Percentiles rank a stretch among this genome's conserved stretches.
Evolutionary conservation across 2,888 invertebrate species (phyloP).

Genomic region (Falcaria lacertinaria): DNA sequence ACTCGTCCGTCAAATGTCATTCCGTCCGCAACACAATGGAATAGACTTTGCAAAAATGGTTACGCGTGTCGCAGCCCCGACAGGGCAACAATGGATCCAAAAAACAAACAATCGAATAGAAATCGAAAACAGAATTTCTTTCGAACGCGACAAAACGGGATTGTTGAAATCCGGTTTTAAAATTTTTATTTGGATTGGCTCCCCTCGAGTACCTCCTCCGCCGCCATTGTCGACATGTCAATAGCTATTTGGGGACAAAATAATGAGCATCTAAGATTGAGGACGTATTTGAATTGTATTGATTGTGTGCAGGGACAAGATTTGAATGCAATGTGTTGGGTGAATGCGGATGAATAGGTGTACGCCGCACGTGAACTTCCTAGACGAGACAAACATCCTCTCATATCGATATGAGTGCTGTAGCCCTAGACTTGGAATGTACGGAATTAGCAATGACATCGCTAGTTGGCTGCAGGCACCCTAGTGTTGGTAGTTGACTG

Average conservation of each 20-base stretch:
- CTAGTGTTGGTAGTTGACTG: too few relatives aligned
- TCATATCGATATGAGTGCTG: not conserved
- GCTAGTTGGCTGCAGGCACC: not conserved
- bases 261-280: slow-evolving; percentile 34
- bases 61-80: slow-evolving; percentile 67
- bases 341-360: not conserved
- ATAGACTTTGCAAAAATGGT: slow-evolving; percentile 74
- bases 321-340: not conserved
- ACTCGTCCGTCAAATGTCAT: slow-evolving; percentile 72
- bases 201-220: slow-evolving; percentile 42
- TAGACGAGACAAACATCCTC: not conserved
- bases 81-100: slow-evolving; percentile 66
- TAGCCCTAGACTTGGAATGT: not conserved
- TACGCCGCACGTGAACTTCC: not conserved
- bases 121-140: slow-evolving; percentile 77
- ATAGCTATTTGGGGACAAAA: slow-evolving; percentile 26
- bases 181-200: slow-evolving; percentile 59
- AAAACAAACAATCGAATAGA: slow-evolving; percentile 78
- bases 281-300: slow-evolving; percentile 9
- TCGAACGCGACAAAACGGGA: slow-evolving; percentile 72
- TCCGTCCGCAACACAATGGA: slow-evolving; percentile 64
- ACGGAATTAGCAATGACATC: not conserved
- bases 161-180: slow-evolving; percentile 77
- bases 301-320: not conserved
- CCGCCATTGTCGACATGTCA: slow-evolving; percentile 49